Conservation (phyloP, 2,888 invertebrate species). For the Leptopilina drosophilae region DNA sequence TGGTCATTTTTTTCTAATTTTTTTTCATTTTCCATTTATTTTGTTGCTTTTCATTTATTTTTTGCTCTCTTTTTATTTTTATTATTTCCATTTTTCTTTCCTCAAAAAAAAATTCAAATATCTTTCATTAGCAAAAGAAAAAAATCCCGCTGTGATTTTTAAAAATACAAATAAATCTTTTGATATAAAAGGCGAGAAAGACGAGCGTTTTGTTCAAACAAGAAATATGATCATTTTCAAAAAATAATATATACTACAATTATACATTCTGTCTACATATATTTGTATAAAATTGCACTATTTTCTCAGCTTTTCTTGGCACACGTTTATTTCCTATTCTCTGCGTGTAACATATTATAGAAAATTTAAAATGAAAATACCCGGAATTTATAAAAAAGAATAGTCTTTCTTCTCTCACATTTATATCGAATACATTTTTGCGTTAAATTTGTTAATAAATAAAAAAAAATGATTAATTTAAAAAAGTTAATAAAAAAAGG, state of each 20-base stretch:
- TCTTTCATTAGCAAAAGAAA: not conserved
- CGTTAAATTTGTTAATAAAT: no score
- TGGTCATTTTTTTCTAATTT: no score
- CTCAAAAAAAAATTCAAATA: no score
- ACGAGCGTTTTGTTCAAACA: not conserved
- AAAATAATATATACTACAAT: not conserved
- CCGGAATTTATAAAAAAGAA: not conserved
- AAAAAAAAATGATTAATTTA: no score
- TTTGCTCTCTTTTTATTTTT: no score
- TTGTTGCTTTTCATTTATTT: no score
- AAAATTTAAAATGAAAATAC: not conserved
- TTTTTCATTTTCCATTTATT: no score
- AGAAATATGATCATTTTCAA: not conserved
- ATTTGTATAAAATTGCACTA: not conserved
- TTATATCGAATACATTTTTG: no score
- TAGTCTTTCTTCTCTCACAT: not conserved
- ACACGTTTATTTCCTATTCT: conserved; percentile 6
- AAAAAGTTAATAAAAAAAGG: no score
- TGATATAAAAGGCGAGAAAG: not conserved
- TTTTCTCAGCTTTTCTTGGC: conserved; percentile 9
- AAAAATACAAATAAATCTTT: not conserved
- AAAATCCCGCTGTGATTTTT: not conserved
- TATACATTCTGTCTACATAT: not conserved
- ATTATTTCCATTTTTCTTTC: no score
- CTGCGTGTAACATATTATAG: not conserved